Evolutionary conservation across 1,140 invertebrate genomes (phyloP).

Genomic region (Papilio helenus): DNA sequence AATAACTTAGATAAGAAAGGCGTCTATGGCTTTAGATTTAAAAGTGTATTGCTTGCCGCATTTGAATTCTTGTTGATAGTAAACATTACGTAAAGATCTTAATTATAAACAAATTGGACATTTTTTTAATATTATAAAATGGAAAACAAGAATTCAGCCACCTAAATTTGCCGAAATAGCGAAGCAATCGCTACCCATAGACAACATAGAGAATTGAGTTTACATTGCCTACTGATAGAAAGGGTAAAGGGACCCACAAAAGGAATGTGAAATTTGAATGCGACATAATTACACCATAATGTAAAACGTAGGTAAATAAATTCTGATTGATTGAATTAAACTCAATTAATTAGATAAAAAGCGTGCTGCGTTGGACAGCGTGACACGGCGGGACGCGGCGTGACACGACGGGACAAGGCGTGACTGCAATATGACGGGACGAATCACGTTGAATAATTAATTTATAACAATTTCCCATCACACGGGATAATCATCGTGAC

Average conservation of each 20-base stretch:
- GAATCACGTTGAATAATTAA: neutral
- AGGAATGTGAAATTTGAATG: neutral
- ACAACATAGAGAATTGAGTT: no score
- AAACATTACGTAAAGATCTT: no score
- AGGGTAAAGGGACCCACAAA: no score
- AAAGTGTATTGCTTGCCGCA: neutral
- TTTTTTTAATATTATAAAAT: neutral
- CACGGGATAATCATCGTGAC: neutral
- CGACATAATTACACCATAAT: neutral
- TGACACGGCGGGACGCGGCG: neutral
- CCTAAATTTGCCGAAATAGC: no score
- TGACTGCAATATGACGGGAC: neutral
- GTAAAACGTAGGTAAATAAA: neutral
- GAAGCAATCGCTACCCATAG: no score
- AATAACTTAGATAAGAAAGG: neutral
- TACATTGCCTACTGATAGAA: no score
- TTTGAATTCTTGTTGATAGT: neutral
- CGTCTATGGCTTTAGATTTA: neutral
- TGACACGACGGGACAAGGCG: neutral
- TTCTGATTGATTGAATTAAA: neutral
- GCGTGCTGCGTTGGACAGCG: neutral
- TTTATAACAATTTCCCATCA: constrained; percentile 15
- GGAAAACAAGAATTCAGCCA: no score
- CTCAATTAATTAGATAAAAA: neutral
- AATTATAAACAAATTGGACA: neutral